A percentile compares a stretch with the other conserved stretches of the same genome.
phyloP scores from a whole-genome alignment of 2,113 vertebrate genomes.

The Grallaria varia region DNA sequence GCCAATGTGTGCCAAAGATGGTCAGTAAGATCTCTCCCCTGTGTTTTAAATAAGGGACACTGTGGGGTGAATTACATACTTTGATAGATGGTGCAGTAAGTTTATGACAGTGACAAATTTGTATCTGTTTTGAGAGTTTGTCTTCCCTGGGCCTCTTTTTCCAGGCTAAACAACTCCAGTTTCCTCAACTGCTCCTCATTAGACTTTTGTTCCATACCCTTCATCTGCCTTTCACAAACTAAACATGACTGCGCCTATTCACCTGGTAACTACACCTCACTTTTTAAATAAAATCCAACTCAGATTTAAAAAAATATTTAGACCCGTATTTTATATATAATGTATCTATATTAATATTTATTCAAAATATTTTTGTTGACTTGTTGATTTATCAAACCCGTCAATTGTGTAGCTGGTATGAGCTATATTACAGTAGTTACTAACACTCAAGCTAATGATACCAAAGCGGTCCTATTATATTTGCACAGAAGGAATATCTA shows the following conservation, averaged over 20 bases:
- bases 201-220: background rate
- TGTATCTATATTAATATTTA: background rate
- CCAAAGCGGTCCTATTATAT: background rate
- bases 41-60: background rate
- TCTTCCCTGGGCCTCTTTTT: background rate
- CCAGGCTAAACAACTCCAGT: background rate
- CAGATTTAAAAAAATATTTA: too few relatives aligned
- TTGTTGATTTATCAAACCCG: background rate
- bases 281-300: background rate
- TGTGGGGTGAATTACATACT: background rate
- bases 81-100: background rate
- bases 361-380: background rate
- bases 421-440: background rate
- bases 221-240: background rate
- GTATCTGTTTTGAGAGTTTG: background rate
- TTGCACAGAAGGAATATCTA: background rate
- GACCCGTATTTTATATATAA: too few relatives aligned
- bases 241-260: background rate
- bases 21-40: background rate
- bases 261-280: background rate
- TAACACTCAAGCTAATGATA: background rate
- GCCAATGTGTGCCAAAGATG: background rate
- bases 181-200: rapidly evolving
- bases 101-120: background rate
- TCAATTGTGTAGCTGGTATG: background rate